Evolutionary conservation across 2,797 vertebrate genomes (phyloP).

Genomic region (Pogonophryne albipinna): DNA sequence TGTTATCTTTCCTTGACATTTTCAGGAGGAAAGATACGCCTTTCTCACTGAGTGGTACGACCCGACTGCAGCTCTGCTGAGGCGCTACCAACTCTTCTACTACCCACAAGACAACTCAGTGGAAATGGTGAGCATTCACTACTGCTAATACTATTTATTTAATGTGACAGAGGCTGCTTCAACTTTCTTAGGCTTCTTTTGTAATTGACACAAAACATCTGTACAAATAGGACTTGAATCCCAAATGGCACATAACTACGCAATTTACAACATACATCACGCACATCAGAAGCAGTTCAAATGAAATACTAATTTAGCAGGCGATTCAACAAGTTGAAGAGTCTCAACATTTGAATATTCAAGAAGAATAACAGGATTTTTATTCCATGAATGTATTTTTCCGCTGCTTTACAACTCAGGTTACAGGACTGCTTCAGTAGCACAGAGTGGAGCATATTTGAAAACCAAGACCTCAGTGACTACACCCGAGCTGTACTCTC

Average conservation of each 20-base stretch:
- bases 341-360: background rate
- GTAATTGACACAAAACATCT: too few species aligned
- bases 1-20: conserved; percentile 6
- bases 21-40: conserved; percentile 89
- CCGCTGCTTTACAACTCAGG: too few species aligned
- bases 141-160: background rate
- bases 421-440: too few species aligned
- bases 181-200: too few species aligned
- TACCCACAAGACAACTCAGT: conserved; percentile 93
- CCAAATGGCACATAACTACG: too few species aligned
- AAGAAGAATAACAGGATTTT: background rate
- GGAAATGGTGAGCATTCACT: conserved; percentile 90
- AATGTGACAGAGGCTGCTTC: background rate
- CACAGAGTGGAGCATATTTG: too few species aligned
- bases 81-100: conserved; percentile 93
- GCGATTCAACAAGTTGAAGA: background rate
- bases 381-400: background rate
- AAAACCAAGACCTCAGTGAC: too few species aligned
- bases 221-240: too few species aligned
- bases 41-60: conserved; percentile 97
- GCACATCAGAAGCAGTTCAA: too few species aligned
- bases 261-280: too few species aligned
- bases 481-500: too few species aligned
- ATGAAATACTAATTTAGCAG: too few species aligned
- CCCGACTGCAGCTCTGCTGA: conserved; percentile 89